Evolutionary conservation across 2,888 invertebrate genomes (phyloP).

Genomic region (Abrostola triplasia): DNA sequence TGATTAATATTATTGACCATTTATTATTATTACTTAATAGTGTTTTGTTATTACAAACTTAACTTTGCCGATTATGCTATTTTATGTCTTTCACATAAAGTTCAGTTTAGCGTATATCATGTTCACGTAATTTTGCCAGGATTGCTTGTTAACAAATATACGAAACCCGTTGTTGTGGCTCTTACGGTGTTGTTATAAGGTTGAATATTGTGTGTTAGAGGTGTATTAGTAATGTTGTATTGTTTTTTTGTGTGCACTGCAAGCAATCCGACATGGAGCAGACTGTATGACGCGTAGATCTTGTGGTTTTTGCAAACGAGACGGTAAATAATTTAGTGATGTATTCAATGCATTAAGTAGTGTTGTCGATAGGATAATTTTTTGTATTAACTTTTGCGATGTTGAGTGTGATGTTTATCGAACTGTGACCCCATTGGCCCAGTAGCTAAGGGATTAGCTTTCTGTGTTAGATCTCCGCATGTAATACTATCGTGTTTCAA

Average conservation of each 20-base stretch:
- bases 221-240: conserved; percentile 24
- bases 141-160: conserved; percentile 16
- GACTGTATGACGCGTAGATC: conserved; percentile 84
- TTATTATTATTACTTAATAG: conserved; percentile 27
- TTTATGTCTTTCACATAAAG: conserved; percentile 18
- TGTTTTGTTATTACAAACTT: conserved; percentile 22
- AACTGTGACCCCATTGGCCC: no score
- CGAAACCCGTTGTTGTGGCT: conserved; percentile 18
- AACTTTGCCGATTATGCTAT: not conserved
- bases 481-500: no score
- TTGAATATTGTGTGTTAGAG: conserved; percentile 50
- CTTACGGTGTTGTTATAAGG: conserved; percentile 48
- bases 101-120: conserved; percentile 30
- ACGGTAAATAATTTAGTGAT: conserved; percentile 75
- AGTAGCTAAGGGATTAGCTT: no score
- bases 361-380: conserved; percentile 40
- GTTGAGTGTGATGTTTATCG: not conserved
- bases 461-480: no score
- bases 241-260: conserved; percentile 72
- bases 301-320: conserved; percentile 80
- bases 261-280: conserved; percentile 67
- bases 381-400: conserved; percentile 7
- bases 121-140: conserved; percentile 8
- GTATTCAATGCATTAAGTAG: conserved; percentile 40
- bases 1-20: conserved; percentile 36